These are phyloP conservation scores for Drosophila baimaii DNA, from an alignment of 1,140 invertebrate genomes.

Conservation along the genomic window DNA sequence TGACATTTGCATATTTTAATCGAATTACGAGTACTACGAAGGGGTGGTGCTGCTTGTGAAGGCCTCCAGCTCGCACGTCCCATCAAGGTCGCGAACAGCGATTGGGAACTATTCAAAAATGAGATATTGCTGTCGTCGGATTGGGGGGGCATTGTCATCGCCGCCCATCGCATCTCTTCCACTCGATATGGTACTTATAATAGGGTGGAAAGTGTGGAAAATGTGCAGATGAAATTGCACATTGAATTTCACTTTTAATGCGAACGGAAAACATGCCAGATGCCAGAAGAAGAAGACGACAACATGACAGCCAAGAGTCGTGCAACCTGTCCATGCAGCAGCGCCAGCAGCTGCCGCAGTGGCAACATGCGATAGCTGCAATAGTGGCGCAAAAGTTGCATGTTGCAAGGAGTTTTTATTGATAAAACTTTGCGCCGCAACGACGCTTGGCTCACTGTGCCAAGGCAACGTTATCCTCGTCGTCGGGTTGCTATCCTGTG, in stretches of 20 bases:
- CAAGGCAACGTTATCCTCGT: conserved; percentile 59
- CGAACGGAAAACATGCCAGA: conserved; percentile 34
- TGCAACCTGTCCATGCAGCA: conserved; percentile 30
- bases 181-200: background rate
- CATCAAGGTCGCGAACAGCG: conserved; percentile 60
- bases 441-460: conserved; percentile 35
- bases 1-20: conserved; percentile 74
- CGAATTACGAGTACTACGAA: conserved; percentile 36
- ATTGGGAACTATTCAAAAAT: conserved; percentile 70
- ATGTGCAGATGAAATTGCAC: conserved; percentile 58
- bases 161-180: conserved; percentile 12
- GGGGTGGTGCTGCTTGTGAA: conserved; percentile 17
- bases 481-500: conserved; percentile 32
- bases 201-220: conserved; percentile 6
- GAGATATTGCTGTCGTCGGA: conserved; percentile 44
- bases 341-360: conserved; percentile 44
- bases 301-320: conserved; percentile 54
- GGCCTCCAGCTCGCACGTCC: conserved; percentile 24
- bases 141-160: conserved; percentile 27
- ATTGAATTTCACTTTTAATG: conserved; percentile 68
- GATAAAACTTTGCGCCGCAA: conserved; percentile 67
- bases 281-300: conserved; percentile 49
- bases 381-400: conserved; percentile 13
- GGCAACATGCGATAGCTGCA: conserved; percentile 29
- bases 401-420: conserved; percentile 68